Evolutionary conservation across 2,888 invertebrate species (phyloP).

Genomic region (Euphydryas editha): DNA sequence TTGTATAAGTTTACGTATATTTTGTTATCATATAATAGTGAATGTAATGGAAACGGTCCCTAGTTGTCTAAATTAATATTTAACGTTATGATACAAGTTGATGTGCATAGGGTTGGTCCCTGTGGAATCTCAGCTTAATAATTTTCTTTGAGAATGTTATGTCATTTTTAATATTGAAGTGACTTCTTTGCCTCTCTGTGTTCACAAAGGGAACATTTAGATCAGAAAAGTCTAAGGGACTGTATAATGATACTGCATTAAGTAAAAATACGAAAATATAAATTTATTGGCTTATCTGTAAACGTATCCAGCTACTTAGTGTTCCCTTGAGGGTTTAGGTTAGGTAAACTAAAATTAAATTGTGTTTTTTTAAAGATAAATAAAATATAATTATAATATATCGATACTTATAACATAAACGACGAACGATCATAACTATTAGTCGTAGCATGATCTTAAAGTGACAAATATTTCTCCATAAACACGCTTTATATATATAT

Average conservation of each 20-base stretch:
- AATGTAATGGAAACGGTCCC: constrained; percentile 60
- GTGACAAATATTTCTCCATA: no score
- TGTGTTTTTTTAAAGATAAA: background rate
- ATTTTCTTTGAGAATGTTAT: constrained; percentile 81
- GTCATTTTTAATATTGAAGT: constrained; percentile 79
- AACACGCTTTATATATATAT: no score
- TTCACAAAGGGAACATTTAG: constrained; percentile 72
- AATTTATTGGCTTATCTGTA: constrained; percentile 19
- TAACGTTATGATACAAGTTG: constrained; percentile 78
- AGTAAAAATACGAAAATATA: constrained; percentile 21
- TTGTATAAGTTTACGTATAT: background rate
- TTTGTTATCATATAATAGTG: background rate
- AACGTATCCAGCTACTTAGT: background rate
- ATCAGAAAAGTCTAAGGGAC: constrained; percentile 58
- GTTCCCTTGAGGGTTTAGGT: background rate
- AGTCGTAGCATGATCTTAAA: no score
- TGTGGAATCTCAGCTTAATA: constrained; percentile 76
- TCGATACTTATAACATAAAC: no score
- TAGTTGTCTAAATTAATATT: constrained; percentile 73
- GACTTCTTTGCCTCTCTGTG: constrained; percentile 68
- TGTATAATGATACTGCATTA: constrained; percentile 53
- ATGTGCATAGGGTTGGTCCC: constrained; percentile 75
- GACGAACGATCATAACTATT: no score
- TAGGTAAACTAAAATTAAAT: background rate
- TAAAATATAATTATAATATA: background rate